Percentiles rank a stretch among this genome's conserved stretches.
These are phyloP conservation scores for Peromyscus attwateri DNA, from an alignment of 2,797 vertebrate species.

Conservation along the genomic window DNA sequence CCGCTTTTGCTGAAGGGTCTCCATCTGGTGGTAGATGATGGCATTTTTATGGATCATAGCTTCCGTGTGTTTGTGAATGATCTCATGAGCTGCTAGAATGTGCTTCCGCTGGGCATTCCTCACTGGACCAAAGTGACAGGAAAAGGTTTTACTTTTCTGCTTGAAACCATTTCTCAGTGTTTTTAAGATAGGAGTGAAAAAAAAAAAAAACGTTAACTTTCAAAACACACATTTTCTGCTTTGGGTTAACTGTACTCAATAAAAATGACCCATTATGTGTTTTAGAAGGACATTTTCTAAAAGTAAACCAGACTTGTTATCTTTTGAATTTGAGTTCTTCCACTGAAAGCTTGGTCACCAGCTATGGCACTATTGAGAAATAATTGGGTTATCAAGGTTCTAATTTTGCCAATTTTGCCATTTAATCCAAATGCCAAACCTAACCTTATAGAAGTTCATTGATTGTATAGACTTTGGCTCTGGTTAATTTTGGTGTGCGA, in stretches of 20 bases:
- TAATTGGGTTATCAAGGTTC: background rate
- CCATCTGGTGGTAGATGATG: background rate
- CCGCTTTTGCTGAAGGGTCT: background rate
- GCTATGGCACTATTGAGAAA: background rate
- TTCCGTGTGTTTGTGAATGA: conserved; percentile 88
- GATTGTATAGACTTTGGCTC: background rate
- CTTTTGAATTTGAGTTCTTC: background rate
- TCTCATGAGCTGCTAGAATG: conserved; percentile 90
- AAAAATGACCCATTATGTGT: background rate
- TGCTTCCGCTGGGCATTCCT: conserved; percentile 92
- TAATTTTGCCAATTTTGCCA: background rate
- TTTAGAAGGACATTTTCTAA: background rate
- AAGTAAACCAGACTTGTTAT: background rate
- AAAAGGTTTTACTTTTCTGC: conserved; percentile 69
- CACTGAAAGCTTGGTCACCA: background rate
- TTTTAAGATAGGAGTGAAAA: background rate
- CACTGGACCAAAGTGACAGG: conserved; percentile 88
- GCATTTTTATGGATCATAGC: conserved; percentile 27
- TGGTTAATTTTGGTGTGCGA: background rate
- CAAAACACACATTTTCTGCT: background rate
- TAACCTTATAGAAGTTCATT: background rate
- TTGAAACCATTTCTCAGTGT: background rate
- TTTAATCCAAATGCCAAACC: background rate
- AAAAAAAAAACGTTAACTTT: background rate
- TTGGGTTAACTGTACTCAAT: background rate